Conservation (phyloP, 2,888 invertebrate species). For the Cosmia pyralina region DNA sequence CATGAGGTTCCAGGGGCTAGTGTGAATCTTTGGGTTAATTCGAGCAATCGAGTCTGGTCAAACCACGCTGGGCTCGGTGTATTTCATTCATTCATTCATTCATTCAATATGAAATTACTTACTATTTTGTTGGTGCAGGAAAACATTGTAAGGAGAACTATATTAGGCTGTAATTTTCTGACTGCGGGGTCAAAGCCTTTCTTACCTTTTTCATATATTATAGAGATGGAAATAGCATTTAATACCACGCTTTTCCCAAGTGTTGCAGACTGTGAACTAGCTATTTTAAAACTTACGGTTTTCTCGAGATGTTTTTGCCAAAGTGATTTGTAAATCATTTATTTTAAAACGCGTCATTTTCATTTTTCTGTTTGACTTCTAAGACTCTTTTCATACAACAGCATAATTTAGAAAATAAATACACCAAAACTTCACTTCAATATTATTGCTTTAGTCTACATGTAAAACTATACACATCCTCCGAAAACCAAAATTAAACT, state of each 20-base stretch:
- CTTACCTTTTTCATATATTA: background rate
- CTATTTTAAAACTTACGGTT: background rate
- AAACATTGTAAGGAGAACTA: too few species aligned
- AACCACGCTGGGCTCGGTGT: too few species aligned
- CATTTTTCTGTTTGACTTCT: background rate
- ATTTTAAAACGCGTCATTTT: background rate
- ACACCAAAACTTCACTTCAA: background rate
- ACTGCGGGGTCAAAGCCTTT: background rate
- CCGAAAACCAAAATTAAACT: background rate
- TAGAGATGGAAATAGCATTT: background rate
- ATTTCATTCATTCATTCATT: too few species aligned
- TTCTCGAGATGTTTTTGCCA: background rate
- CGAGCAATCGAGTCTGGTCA: too few species aligned
- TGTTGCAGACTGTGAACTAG: too few species aligned
- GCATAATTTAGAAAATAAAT: constrained; percentile 1
- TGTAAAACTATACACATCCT: constrained; percentile 7
- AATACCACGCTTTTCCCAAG: background rate
- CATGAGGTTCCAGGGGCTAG: too few species aligned
- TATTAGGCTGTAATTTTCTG: too few species aligned
- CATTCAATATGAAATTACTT: background rate
- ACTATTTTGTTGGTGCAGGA: background rate
- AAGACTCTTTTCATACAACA: background rate
- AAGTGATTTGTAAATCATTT: background rate
- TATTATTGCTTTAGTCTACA: background rate
- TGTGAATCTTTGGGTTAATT: too few species aligned